Percentiles rank a stretch among this genome's conserved stretches.
These are phyloP conservation scores for Ciconia stormi DNA, from an alignment of 2,113 vertebrate genomes.

Conservation along the genomic window DNA sequence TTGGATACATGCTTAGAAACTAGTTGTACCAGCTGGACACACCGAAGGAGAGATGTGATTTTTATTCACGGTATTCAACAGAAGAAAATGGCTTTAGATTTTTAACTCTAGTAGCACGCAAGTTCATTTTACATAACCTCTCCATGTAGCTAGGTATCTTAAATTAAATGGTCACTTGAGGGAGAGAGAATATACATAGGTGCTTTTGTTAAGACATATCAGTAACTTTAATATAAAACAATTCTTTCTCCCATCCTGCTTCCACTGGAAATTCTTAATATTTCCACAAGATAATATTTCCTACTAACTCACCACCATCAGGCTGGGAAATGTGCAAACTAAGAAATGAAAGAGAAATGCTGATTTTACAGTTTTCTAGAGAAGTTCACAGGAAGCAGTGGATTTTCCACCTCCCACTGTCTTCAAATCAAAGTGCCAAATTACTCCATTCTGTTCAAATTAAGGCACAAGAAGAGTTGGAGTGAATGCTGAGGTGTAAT, in stretches of 20 bases:
- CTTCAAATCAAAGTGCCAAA: conserved; percentile 1
- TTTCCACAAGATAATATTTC: neutral
- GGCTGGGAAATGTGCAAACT: neutral
- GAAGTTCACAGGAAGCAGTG: neutral
- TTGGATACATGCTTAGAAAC: neutral
- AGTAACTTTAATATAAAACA: neutral
- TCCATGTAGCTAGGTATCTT: neutral
- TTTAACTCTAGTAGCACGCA: neutral
- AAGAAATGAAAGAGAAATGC: neutral
- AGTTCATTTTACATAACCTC: neutral
- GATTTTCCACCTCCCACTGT: neutral
- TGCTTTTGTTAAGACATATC: neutral
- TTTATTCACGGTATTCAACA: neutral
- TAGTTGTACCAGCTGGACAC: neutral
- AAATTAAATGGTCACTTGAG: neutral
- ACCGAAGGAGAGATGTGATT: neutral
- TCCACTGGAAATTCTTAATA: neutral
- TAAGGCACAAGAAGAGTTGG: neutral
- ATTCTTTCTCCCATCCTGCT: neutral
- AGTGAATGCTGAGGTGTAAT: neutral
- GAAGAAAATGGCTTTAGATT: neutral
- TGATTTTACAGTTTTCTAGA: neutral
- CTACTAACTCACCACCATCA: neutral
- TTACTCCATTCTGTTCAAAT: conserved; percentile 7
- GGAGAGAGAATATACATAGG: neutral